A percentile compares a stretch with the other conserved stretches of the same genome.
Evolutionary conservation across 2,797 vertebrate genomes (phyloP).

Genomic region (Thunnus albacares): DNA sequence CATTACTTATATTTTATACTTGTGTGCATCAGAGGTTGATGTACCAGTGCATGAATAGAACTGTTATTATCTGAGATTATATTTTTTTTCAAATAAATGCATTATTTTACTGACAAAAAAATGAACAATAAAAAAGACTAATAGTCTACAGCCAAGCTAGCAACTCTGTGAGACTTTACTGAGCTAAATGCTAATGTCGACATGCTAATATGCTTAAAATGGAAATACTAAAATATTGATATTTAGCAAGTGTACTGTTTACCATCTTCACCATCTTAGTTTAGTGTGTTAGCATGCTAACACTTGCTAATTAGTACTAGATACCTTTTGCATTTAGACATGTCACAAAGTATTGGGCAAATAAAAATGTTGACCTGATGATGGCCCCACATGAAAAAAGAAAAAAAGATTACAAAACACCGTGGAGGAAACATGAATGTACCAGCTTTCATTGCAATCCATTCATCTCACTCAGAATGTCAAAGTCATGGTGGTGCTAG

Average conservation of each 20-base stretch:
- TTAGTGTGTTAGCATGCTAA: background rate
- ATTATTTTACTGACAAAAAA: background rate
- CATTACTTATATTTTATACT: slow-evolving; percentile 1
- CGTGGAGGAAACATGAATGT: background rate
- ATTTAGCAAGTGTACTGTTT: background rate
- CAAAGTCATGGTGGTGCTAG: background rate
- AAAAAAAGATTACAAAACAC: background rate
- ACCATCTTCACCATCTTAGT: background rate
- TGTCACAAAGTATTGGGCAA: no score
- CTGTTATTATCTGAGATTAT: background rate
- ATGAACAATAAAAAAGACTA: background rate
- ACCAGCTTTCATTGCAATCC: no score
- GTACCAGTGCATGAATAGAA: background rate
- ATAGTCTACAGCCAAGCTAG: background rate
- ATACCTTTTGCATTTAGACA: no score
- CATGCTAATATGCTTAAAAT: background rate
- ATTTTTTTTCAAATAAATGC: background rate
- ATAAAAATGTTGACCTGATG: background rate
- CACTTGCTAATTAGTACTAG: background rate
- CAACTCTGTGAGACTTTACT: background rate
- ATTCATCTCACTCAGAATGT: background rate
- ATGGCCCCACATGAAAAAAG: no score
- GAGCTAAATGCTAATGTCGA: background rate
- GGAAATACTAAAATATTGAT: background rate
- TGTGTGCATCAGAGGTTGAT: background rate